Evolutionary conservation across 2,888 invertebrate species (phyloP).

Genomic region (Pinctada fucata): DNA sequence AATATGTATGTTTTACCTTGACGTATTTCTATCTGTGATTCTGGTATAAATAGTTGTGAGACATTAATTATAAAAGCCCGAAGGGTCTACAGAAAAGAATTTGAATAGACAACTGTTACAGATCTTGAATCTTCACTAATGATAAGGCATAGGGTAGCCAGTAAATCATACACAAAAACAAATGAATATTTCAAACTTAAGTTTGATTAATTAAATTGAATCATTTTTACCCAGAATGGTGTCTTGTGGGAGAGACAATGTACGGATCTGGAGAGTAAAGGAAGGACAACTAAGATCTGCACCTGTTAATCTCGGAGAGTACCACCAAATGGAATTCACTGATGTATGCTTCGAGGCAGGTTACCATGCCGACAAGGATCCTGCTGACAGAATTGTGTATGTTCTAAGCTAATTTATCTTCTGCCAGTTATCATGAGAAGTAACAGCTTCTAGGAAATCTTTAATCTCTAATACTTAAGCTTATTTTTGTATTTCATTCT

Average conservation of each 20-base stretch:
- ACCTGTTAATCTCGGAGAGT: slow-evolving; percentile 73
- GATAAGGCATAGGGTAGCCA: no score
- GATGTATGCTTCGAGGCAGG: slow-evolving; percentile 74
- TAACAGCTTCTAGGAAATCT: no score
- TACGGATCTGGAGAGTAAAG: slow-evolving; percentile 76
- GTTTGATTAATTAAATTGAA: no score
- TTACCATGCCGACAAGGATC: slow-evolving; percentile 65
- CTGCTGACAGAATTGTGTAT: slow-evolving; percentile 71
- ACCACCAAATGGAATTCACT: slow-evolving; percentile 75
- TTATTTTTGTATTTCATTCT: no score
- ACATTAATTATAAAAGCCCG: neutral
- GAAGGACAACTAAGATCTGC: slow-evolving; percentile 74
- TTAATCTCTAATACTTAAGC: no score
- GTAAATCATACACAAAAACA: no score
- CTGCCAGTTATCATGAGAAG: no score
- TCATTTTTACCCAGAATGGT: slow-evolving; percentile 65
- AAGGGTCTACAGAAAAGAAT: no score
- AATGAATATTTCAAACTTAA: no score
- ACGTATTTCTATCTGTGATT: neutral
- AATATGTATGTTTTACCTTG: neutral
- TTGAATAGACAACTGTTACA: no score
- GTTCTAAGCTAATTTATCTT: slow-evolving; percentile 35
- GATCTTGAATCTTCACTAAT: no score
- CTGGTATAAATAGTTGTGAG: neutral
- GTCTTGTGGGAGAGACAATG: slow-evolving; percentile 76